Evolutionary conservation across 2,797 vertebrate species (phyloP), one percentile per base, ranked within the genome.

Genomic region (Kryptopterus vitreolus): DNA sequence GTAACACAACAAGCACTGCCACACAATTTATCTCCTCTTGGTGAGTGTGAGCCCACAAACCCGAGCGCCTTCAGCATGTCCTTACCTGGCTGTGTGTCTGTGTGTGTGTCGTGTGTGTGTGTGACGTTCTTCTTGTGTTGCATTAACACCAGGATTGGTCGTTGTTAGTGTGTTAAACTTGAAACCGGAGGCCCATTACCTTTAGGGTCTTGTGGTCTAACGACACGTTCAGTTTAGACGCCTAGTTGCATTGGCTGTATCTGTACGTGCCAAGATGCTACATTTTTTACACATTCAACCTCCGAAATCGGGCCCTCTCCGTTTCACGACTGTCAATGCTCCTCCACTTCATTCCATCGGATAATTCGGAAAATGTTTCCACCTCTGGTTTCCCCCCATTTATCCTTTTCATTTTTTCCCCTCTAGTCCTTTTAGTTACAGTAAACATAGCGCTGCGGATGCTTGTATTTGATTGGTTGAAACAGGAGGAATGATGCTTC

Each of bases 361-460:
- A n/a, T n/a, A n/a, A n/a, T n/a, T n/a, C 76, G 69, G 82, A 66
- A 82, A 75, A 85, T 85, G 80, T 83, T 83, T 82, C 86, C 80
- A 85, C 66, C 63, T 81, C 73, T 22, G 18, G 43, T 38, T 84
- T 80, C 43, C 18, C 3, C 16, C 43, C 48, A 10, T 48, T 38
- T 26, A 35, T 18, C 24, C 10, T 38, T n/a, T 35, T 3, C 38
- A 29, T 50, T n/a, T 31, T 53, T 53, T 66, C 35, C 74, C 73
- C 48, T 24, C 69, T 78, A 81, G 55, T 83, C 74, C 73, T 53
- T 24, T 73, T 78, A 81, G 55, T 83, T 80, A 65, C 70, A 68
- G 73, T 80, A 80, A 80, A 66, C 68, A 80, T 69, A 77, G 66
- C 61, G 78, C 63, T 77, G 50, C 50, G 59, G 58, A 58, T 43